Evolutionary conservation across 2,888 invertebrate species (phyloP).

Genomic region (Epinotia brunnichana): DNA sequence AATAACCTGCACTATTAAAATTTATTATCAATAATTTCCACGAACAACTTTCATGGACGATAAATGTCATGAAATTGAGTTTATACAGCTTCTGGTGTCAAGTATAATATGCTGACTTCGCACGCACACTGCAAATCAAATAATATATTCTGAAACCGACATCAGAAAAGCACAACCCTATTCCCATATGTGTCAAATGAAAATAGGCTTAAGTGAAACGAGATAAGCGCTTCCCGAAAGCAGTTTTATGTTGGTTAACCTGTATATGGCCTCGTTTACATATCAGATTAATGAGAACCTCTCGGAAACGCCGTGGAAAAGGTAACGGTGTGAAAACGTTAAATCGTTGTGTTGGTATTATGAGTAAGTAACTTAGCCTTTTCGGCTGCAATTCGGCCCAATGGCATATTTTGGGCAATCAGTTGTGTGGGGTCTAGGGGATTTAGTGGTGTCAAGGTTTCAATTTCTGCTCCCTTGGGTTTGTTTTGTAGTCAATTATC

Average conservation of each 20-base stretch:
- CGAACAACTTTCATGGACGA: slow-evolving; percentile 25
- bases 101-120: slow-evolving; percentile 34
- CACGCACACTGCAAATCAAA: slow-evolving; percentile 39
- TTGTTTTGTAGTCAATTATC: neutral
- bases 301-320: slow-evolving; percentile 31
- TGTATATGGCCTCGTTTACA: slow-evolving; percentile 30
- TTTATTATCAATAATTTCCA: slow-evolving; percentile 26
- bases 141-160: slow-evolving; percentile 34
- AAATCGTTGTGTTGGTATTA: slow-evolving; percentile 22
- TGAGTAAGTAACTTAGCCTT: neutral
- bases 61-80: slow-evolving; percentile 28
- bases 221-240: neutral
- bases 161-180: neutral
- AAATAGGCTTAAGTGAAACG: neutral
- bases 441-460: neutral
- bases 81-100: slow-evolving; percentile 12
- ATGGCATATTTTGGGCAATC: too few relatives aligned
- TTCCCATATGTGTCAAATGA: neutral
- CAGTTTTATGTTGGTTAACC: neutral
- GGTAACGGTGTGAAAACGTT: slow-evolving; percentile 41
- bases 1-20: slow-evolving; percentile 12
- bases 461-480: neutral
- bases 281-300: slow-evolving; percentile 34
- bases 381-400: neutral
- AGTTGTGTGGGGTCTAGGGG: neutral